Evolutionary conservation across 64 coral and sea anemone species (phyloP), one percentile per base, ranked within the genome.

Genomic region (Stichodactyla helianthus): DNA sequence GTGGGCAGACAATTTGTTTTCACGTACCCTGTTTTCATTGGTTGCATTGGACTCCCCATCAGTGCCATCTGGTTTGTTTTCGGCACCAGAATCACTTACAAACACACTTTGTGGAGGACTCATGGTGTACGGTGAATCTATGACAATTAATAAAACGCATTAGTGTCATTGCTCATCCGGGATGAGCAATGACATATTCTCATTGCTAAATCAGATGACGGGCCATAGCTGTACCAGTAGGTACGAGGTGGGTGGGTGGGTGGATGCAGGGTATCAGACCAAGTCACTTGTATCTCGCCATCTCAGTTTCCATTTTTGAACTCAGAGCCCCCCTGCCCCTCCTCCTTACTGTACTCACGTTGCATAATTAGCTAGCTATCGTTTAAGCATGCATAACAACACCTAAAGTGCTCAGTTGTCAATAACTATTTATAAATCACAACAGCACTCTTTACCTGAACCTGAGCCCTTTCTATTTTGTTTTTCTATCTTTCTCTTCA

Each of bases 91-190:
- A 77, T 95, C 94, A 12, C 91, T 83, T 18, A 93, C 87, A 28
- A 90, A 87, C 58, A 93, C 85, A 26, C 94, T 90, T 82, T 95
- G 94, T 14, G 93, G 93, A 4, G 93, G 93, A 53, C 93, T 92
- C 90, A 92, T 89, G 14, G 93, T 92, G 1, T 85, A 92, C 10
- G 94, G 88, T 0, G 94, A 92, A 15, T 90, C 94, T 95, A 65
- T 54, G 84, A 64, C 22, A 88, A 60, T 52, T 23, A 8, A 64
- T 44, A 44, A 44, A 44, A 44, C 1, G 35, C 35, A 44, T 44
- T 44, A 44, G 35, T 44, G n/a, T n/a, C n/a, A n/a, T n/a, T n/a
- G n/a, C n/a, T n/a, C n/a, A n/a, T n/a, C n/a, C n/a, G n/a, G 35
- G 35, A 44, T 2, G 35, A 44, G 35, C 35, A 44, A 44, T 44